Evolutionary conservation across 2,113 vertebrate genomes (phyloP), one percentile per base, ranked within the genome.

Genomic region (Stigmatopora nigra): DNA sequence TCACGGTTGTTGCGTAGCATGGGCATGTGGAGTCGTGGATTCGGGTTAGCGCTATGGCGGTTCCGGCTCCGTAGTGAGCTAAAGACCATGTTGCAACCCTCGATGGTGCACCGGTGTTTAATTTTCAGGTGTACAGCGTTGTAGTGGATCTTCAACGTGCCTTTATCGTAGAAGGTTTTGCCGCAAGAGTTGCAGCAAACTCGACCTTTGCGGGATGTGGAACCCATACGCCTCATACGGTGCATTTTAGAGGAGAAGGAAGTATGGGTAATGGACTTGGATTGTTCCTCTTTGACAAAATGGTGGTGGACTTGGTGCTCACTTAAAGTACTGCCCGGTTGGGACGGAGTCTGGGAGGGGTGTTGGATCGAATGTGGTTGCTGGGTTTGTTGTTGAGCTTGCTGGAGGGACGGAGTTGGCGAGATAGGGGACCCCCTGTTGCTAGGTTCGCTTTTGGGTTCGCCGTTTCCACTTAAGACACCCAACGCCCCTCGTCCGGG

Each of bases 61-160:
- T 99, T 99, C 36, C 97, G 95, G 80, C 97, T 98, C 83, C 97
- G 92, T 67, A 99, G 90, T 49, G 97, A 99, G 76, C 97, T 98
- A 81, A 99, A 99, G 78, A 99, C 97, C 97, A 99, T 99, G 75
- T 99, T 99, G 86, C 97, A 99, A 16, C 95, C 96, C 80, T 99
- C 97, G 48, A 99, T 99, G 68, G 96, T 99, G 83, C 97, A 99
- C 20, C 95, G 91, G 70, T 99, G 97, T 80, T 99, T 99, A 81
- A 99, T 99, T 89, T 98, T 99, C 84, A 99, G 90, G 81, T 98
- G 97, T 60, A 99, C 97, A 0, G 97, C 97, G 71, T 99, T 99
- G 79, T 98, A 99, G 72, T 99, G 97, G 76, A 99, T 99, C 91
- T 99, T 99, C 65, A 99, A 93, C 13, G 97, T 99, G 78, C 97